Evolutionary conservation across 2,888 invertebrate species (phyloP).

Genomic region (Seladonia tumulorum): DNA sequence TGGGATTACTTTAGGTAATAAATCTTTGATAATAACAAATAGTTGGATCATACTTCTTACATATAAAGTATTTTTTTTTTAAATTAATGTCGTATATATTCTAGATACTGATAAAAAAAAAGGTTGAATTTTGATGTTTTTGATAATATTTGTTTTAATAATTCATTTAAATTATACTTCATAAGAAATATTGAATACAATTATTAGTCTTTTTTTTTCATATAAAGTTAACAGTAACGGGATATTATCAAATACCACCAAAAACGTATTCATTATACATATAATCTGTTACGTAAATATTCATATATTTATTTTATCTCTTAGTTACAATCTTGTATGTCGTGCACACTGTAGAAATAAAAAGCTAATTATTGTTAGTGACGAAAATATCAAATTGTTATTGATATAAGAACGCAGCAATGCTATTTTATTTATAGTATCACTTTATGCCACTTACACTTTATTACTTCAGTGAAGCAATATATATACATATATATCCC

Average conservation of each 20-base stretch:
- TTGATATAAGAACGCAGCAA: conserved; percentile 74
- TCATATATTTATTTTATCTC: conserved; percentile 79
- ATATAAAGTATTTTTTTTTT: conserved; percentile 29
- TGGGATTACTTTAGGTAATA: conserved; percentile 74
- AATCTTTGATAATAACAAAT: conserved; percentile 69
- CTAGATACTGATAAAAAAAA: background rate
- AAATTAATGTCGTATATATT: conserved; percentile 3
- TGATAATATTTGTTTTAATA: conserved; percentile 17
- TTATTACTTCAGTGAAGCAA: conserved; percentile 67
- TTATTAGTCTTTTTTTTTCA: conserved; percentile 13
- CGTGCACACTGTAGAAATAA: conserved; percentile 80
- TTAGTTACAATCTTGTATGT: conserved; percentile 78
- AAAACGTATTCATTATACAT: conserved; percentile 63
- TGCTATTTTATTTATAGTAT: conserved; percentile 66
- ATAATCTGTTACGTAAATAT: conserved; percentile 79
- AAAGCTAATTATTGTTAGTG: conserved; percentile 78
- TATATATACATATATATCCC: conserved; percentile 52
- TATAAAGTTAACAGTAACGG: conserved; percentile 45
- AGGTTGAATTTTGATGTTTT: background rate
- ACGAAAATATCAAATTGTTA: conserved; percentile 78
- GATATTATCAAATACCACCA: conserved; percentile 46
- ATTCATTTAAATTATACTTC: conserved; percentile 14
- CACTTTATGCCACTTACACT: conserved; percentile 71
- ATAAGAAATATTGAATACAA: conserved; percentile 24
- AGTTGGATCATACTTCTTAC: conserved; percentile 45